Percentiles rank a stretch among this genome's conserved stretches.
Conservation (phyloP, 2,888 invertebrate species). For the Blera fallax region DNA sequence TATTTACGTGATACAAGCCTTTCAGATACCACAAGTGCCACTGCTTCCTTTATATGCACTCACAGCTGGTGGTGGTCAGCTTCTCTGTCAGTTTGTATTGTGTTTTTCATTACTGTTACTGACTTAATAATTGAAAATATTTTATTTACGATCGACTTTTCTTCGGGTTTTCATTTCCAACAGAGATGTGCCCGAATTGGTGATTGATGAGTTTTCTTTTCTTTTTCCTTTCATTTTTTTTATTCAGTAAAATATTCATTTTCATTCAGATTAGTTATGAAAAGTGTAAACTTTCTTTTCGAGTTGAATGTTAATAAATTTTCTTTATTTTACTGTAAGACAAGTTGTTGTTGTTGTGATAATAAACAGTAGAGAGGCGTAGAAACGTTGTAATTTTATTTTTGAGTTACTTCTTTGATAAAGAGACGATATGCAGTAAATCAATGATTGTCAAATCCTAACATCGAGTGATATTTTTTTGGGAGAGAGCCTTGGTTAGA, state of each 20-base stretch:
- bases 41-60: neutral
- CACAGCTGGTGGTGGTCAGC: slow-evolving; percentile 1
- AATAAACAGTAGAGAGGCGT: neutral
- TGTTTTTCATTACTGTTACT: neutral
- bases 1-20: neutral
- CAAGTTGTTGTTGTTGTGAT: neutral
- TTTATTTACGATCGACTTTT: slow-evolving; percentile 25
- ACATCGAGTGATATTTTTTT: too few relatives aligned
- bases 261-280: slow-evolving; percentile 22
- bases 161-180: neutral
- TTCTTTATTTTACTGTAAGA: neutral
- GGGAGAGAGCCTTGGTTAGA: too few relatives aligned
- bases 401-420: too few relatives aligned
- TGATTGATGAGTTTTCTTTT: slow-evolving; percentile 33
- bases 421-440: too few relatives aligned
- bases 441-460: too few relatives aligned
- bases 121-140: neutral
- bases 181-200: neutral
- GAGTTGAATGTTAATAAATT: slow-evolving; percentile 7
- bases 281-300: slow-evolving; percentile 27
- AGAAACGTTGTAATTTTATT: too few relatives aligned
- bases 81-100: neutral
- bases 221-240: neutral
- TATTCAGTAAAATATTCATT: neutral
- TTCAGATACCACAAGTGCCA: neutral